A percentile compares a stretch with the other conserved stretches of the same genome.
phyloP scores from a whole-genome alignment of 1,140 invertebrate genomes.

The Notospermus geniculatus region DNA sequence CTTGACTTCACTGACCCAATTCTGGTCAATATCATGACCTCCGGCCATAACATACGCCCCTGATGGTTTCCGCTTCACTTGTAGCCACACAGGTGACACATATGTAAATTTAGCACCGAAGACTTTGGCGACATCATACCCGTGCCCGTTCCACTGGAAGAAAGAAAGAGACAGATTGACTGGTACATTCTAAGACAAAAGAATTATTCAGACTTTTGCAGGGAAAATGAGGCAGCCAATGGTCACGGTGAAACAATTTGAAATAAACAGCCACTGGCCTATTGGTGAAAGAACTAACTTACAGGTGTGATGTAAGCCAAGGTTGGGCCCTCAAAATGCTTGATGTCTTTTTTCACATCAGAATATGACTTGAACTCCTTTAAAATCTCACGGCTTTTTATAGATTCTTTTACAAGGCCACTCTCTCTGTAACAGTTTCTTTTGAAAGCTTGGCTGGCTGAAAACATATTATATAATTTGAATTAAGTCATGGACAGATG shows the following conservation, averaged over 20 bases:
- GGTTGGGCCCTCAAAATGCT: conserved; percentile 69
- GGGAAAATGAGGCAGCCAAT: not conserved
- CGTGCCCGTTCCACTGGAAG: conserved; percentile 89
- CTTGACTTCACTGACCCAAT: conserved; percentile 31
- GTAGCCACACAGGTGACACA: conserved; percentile 92
- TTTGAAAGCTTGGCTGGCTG: conserved; percentile 33
- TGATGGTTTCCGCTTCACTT: conserved; percentile 66
- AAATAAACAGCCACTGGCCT: not conserved
- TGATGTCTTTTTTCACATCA: conserved; percentile 63
- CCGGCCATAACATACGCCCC: conserved; percentile 58
- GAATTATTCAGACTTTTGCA: not conserved
- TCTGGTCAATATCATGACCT: conserved; percentile 66
- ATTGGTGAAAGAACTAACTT: conserved; percentile 48
- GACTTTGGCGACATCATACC: conserved; percentile 87
- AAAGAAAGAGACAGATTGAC: too few relatives aligned
- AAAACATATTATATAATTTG: not conserved
- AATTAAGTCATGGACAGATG: conserved; percentile 4
- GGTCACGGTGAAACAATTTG: not conserved
- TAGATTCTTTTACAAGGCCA: conserved; percentile 67
- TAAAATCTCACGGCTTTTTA: conserved; percentile 71
- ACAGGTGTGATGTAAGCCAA: conserved; percentile 90
- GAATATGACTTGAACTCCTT: conserved; percentile 72
- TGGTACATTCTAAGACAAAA: too few relatives aligned
- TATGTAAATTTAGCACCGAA: conserved; percentile 87
- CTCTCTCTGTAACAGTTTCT: conserved; percentile 68